Evolutionary conservation across 2,113 vertebrate genomes (phyloP).

Genomic region (Gopherus flavomarginatus): DNA sequence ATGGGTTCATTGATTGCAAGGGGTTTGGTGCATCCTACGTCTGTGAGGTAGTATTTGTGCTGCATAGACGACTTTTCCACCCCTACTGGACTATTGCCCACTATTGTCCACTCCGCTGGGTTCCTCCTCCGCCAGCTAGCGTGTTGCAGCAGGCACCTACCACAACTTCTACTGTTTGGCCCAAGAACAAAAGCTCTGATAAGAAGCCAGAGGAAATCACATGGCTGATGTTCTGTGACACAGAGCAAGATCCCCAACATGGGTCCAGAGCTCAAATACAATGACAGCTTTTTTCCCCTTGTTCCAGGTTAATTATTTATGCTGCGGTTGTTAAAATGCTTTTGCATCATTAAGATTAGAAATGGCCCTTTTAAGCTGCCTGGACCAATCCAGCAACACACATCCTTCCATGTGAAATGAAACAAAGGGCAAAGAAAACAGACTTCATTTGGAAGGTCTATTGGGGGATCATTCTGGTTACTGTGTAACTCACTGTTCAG

Average conservation of each 20-base stretch:
- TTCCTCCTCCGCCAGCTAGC: background rate
- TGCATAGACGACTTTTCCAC: background rate
- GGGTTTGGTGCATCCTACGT: background rate
- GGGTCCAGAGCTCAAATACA: background rate
- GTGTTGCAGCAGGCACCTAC: background rate
- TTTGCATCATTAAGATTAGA: constrained; percentile 48
- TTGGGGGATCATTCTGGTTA: background rate
- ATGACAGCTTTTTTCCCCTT: background rate
- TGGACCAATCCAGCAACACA: constrained; percentile 47
- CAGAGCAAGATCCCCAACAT: background rate
- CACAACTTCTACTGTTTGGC: background rate
- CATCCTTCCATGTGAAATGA: constrained; percentile 64
- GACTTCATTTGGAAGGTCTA: background rate
- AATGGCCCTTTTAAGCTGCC: background rate
- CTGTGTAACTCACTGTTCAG: background rate
- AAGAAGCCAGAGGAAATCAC: background rate
- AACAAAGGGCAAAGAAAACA: constrained; percentile 59
- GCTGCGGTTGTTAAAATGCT: constrained; percentile 33
- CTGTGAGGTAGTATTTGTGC: background rate
- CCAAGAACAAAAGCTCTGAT: background rate
- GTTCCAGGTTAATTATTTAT: background rate
- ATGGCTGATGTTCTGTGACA: background rate
- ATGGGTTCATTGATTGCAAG: background rate
- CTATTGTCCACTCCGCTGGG: background rate
- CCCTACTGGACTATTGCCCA: too few relatives aligned